Evolutionary conservation across 2,888 invertebrate species (phyloP), one percentile per base, ranked within the genome.

Genomic region (Torymus texanus): DNA sequence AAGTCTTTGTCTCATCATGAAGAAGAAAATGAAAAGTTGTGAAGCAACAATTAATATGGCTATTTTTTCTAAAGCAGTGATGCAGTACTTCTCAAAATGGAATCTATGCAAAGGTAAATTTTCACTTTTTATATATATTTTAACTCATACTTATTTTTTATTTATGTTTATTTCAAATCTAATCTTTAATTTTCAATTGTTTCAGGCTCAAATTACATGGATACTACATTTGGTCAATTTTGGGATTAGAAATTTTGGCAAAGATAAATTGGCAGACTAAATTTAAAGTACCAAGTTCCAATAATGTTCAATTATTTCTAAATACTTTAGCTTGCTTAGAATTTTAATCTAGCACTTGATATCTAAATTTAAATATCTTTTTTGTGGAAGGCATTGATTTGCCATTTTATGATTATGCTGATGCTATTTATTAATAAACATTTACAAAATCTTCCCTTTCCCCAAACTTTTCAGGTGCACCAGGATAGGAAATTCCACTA

Each of bases 361-460:
- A 24, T 55, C n/a, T 66, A 66, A 24, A 14, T 50, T 29, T 66
- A 61, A 11, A 63, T 51, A 50, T 65, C 10, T 56, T 51, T 56
- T 53, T 51, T 68, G 53, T 62, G 16, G 21, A 62, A 62, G 21
- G 61, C 55, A 29, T 56, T 21, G 51, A 56, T 66, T 75, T 59
- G 66, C 58, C 74, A 66, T 71, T 16, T 14, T 14, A 56, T 73
- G 62, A 67, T 55, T 21, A 55, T 68, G 29, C 61, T n/a, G 55
- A 70, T 71, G 75, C 29, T 50, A 51, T 63, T 70, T 66, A 66
- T 63, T 66, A 79, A 79, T 79, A 79, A 79, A 79, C 55, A 61
- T 66, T 50, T 56, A 55, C 29, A 2, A 65, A 13, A 71, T 12
- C 18, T 66, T 66, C 59, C 21, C n/a, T 67, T 68, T 24, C 41